Evolutionary conservation across 2,797 vertebrate genomes (phyloP), one percentile per base, ranked within the genome.

Genomic region (Pelobates cultripes): DNA sequence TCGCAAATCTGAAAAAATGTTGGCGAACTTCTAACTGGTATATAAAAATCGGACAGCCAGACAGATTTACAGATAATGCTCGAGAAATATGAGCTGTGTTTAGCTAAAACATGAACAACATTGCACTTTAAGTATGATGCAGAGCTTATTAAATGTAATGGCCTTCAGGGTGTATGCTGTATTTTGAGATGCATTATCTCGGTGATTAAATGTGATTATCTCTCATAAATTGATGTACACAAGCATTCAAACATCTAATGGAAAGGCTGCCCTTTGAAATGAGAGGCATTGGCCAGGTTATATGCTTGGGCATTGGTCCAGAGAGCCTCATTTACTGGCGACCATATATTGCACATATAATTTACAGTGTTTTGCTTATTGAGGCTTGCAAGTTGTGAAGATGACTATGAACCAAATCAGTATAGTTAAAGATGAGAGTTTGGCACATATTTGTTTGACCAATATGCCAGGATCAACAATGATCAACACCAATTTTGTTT

Each of bases 101-200:
- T n/a, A 68, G 66, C 40, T 9, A 68, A 68, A 42, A 5, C 42
- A 68, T 14, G 42, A 13, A 68, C 66, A 68, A 43, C 42, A 68
- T 43, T 68, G 66, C 66, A 68, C 12, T 42, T 42, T 68, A 68
- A 68, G 41, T 68, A 43, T 68, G 42, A 68, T 68, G 41, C 41
- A 13, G 66, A 68, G 66, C 42, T 43, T 68, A 68, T 64, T 64
- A 64, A 64, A 40, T 5, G 14, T 68, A 68, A 68, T 41, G 66
- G 42, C 66, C 66, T 43, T 17, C 5, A 17, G 66, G 41, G 42
- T n/a, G 40, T 43, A 68, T 43, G 66, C 43, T 68, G 41, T 68
- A 68, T 68, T 68, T 43, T 4, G 66, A 68, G 66, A 68, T 68
- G 42, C 66, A 68, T 68, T 68, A 70, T 43, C 43, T 70, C 68